Percentiles rank a stretch among this genome's conserved stretches.
These are phyloP conservation scores for Phortica magna DNA, from an alignment of 2,888 invertebrate genomes.

Conservation along the genomic window DNA sequence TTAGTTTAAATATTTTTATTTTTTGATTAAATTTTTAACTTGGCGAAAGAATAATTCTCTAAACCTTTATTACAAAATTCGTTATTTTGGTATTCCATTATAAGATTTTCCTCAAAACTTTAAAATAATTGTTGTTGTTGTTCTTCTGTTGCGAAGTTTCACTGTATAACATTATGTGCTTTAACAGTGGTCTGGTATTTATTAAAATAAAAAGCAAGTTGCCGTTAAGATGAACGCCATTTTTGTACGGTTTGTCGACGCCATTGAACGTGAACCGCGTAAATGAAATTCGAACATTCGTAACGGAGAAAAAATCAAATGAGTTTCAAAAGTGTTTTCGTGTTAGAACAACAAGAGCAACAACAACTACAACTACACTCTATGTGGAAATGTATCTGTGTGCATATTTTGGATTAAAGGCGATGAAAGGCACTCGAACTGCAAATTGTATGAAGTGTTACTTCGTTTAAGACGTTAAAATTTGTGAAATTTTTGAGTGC, in stretches of 20 bases:
- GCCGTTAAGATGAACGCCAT: constrained; percentile 56
- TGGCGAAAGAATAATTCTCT: no score
- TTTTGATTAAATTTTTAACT: no score
- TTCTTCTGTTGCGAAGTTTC: no score
- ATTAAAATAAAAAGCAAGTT: neutral
- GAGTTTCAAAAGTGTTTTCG: no score
- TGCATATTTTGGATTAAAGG: neutral
- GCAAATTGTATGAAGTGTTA: neutral
- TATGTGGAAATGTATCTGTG: neutral
- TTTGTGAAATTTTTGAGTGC: neutral
- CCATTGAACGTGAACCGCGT: neutral
- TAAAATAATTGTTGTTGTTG: no score
- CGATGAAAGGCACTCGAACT: neutral
- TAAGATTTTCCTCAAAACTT: no score
- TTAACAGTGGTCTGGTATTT: neutral
- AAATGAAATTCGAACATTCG: neutral
- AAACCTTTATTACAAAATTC: no score
- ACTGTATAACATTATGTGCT: neutral
- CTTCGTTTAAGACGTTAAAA: neutral
- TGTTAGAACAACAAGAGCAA: no score
- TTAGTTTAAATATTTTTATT: no score
- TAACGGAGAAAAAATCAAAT: neutral
- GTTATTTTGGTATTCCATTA: no score
- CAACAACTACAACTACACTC: neutral
- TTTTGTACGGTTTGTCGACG: constrained; percentile 37